Conservation (phyloP, 2,113 vertebrate genomes). For the Neolamprologus sp. region DNA sequence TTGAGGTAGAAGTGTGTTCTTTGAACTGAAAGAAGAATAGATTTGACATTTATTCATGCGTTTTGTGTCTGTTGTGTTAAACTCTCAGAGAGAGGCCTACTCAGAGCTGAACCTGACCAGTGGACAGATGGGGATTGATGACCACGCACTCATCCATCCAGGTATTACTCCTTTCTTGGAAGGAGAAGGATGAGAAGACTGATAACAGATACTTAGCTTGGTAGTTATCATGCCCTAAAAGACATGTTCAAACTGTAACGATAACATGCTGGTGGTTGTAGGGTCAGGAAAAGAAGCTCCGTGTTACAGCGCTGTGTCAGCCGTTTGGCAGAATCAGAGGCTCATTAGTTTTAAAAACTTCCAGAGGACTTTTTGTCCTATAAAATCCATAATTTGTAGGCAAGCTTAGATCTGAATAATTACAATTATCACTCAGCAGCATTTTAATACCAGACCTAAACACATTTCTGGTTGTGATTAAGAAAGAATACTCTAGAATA, state of each 20-base stretch:
- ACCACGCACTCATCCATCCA: slow-evolving; percentile 84
- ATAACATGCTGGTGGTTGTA: not conserved
- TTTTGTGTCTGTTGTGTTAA: not conserved
- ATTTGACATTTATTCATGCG: not conserved
- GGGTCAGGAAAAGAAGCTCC: too few relatives aligned
- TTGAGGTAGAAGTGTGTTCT: not conserved
- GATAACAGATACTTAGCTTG: not conserved
- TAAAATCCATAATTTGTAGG: not conserved
- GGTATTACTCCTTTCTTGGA: slow-evolving; percentile 63
- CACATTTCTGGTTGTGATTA: not conserved
- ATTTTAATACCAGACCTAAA: not conserved
- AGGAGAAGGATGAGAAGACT: not conserved
- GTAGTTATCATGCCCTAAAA: not conserved
- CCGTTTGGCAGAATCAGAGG: not conserved
- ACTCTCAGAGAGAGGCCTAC: slow-evolving; percentile 80
- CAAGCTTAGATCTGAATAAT: not conserved
- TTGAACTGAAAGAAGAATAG: not conserved
- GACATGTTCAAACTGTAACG: not conserved
- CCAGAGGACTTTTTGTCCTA: not conserved
- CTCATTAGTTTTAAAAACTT: not conserved
- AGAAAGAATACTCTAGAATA: not conserved
- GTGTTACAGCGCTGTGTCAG: not conserved
- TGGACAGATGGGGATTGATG: slow-evolving; percentile 91
- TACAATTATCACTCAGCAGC: not conserved
- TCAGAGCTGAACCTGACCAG: slow-evolving; percentile 80